Conservation (phyloP, 2,113 vertebrate genomes). For the Poeciliopsis prolifica region DNA sequence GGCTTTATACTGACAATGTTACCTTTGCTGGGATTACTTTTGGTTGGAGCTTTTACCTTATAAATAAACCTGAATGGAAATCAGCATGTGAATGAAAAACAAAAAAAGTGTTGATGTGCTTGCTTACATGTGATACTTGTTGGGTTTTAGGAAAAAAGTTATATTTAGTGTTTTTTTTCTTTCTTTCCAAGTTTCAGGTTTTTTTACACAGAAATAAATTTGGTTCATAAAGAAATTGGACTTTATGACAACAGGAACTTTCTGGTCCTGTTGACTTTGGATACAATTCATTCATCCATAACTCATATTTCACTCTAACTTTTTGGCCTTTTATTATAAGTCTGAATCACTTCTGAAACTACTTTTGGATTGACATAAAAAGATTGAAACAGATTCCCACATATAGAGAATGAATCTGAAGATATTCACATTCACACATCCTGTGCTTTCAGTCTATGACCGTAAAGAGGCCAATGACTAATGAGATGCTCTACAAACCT, state of each 20-base stretch:
- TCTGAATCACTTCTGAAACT: background rate
- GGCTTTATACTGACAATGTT: too few relatives aligned
- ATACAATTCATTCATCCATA: background rate
- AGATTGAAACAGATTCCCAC: background rate
- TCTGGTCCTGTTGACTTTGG: background rate
- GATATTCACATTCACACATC: background rate
- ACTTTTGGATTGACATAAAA: background rate
- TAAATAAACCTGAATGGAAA: too few relatives aligned
- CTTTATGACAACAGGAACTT: background rate
- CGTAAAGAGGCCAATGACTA: conserved; percentile 44
- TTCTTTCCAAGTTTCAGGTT: too few relatives aligned
- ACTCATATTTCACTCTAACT: background rate
- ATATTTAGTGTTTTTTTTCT: too few relatives aligned
- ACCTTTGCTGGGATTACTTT: too few relatives aligned
- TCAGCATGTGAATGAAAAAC: too few relatives aligned
- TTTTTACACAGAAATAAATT: too few relatives aligned
- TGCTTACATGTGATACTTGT: too few relatives aligned
- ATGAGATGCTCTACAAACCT: conserved; percentile 36
- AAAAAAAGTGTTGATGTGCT: too few relatives aligned
- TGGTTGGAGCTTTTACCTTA: too few relatives aligned
- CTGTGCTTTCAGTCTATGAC: conserved; percentile 29
- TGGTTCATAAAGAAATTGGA: background rate
- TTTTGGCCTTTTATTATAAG: background rate
- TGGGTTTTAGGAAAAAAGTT: too few relatives aligned
- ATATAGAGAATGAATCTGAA: background rate